Conservation (phyloP, 2,113 vertebrate species). For the Tragulus kanchil region DNA sequence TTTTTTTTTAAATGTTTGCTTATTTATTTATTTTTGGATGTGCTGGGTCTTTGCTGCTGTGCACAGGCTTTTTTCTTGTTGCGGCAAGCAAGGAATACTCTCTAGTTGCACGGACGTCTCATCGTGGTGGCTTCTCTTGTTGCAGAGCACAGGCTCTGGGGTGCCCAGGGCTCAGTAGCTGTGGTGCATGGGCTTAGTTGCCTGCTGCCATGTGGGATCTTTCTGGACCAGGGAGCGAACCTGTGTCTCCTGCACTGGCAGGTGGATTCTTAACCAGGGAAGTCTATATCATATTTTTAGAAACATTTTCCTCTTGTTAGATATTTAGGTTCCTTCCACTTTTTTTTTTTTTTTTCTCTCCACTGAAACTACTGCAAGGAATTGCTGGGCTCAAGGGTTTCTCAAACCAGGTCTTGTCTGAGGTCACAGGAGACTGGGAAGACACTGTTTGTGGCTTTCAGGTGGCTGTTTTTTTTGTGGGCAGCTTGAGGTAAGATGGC, state of each 20-base stretch:
- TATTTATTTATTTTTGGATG: background rate
- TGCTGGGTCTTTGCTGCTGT: background rate
- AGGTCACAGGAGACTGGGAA: background rate
- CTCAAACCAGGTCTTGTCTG: background rate
- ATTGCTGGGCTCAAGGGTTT: background rate
- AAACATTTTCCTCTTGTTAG: background rate
- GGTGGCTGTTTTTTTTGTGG: background rate
- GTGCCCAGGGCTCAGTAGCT: background rate
- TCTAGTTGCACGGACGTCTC: background rate
- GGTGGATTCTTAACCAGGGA: background rate
- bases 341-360: background rate
- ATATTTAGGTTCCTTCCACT: background rate
- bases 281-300: background rate
- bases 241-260: background rate
- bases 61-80: background rate
- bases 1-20: background rate
- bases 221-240: background rate
- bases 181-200: background rate
- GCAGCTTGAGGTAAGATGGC: accelerated
- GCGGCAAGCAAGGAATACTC: accelerated
- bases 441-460: background rate
- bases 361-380: background rate
- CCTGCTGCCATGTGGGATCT: background rate
- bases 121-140: background rate
- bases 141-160: background rate